Base-by-base conservation (phyloP, 2,113 vertebrate genomes). In the Oxygymnocypris stewartii region DNA sequence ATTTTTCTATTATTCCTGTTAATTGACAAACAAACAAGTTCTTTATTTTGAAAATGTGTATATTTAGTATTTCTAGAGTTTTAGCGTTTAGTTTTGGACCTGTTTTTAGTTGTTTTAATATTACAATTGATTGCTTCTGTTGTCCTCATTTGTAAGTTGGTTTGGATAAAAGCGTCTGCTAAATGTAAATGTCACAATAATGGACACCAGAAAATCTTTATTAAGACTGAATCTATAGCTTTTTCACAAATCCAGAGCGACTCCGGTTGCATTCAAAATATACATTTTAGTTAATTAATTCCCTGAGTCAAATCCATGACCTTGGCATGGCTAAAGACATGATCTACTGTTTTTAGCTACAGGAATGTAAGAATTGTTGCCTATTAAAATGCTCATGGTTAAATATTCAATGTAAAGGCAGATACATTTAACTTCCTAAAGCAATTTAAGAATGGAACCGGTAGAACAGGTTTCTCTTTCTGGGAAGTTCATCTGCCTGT, bases 391-490 rank as follows among this genome's bases (percentile, higher is more conserved):
- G 31, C 31, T 18, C 10, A 13, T 79, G 54, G 49, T 54, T 78
- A 79, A 57, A 65, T 59, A 23, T 9, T 59, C 57, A 23, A 23
- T 59, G 57, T 59, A 23, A 23, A 23, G 57, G 20, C 57, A 3
- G 57, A 59, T 61, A 67, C 59, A 54, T 83, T 78, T 69, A 61
- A 85, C 54, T 67, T 89, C n/a, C 23, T 77, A 91, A 84, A 79
- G 86, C 82, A 90, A 71, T 65, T 85, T 25, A 2, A 61, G 63
- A 61, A 11, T 51, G 44, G 65, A 86, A 85, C 85, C 44, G 25
- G 86, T 86, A 54, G 51, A 83, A 83, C 90, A 31, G 89, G 89
- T 90, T 86, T 86, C 9, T 16, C 63, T 82, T 23, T 42, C 13
- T 80, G 37, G n/a, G 59, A 71, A 65, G 54, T 80, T 82, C 61